These are phyloP conservation scores for Cordylochernes scorpioides DNA, from an alignment of 2,888 invertebrate genomes.

Conservation along the genomic window DNA sequence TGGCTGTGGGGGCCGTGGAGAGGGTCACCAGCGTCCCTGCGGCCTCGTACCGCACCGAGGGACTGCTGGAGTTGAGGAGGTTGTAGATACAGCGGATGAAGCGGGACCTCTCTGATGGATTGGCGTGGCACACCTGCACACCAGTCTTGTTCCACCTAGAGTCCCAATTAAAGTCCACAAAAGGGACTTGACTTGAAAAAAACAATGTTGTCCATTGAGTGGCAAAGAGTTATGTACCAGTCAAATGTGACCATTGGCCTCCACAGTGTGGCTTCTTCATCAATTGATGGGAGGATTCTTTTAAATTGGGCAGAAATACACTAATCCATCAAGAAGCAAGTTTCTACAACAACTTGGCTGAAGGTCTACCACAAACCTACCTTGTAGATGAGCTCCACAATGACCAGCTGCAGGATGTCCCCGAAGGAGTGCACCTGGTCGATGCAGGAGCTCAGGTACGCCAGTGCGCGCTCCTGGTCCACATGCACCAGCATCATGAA, in stretches of 20 bases:
- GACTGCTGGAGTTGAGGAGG: conserved; percentile 66
- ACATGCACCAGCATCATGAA: conserved; percentile 95
- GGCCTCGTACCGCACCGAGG: conserved; percentile 93
- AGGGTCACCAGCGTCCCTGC: conserved; percentile 91
- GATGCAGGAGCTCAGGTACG: conserved; percentile 70
- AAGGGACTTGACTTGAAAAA: no score
- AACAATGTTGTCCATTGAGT: no score
- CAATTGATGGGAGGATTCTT: no score
- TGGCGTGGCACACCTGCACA: conserved; percentile 64
- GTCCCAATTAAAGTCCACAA: no score
- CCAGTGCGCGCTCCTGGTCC: conserved; percentile 72
- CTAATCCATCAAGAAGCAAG: not conserved
- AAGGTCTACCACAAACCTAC: conserved; percentile 29
- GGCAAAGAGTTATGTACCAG: no score
- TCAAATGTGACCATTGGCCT: no score
- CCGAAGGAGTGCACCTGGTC: conserved; percentile 33
- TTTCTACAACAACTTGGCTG: no score
- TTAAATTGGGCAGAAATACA: not conserved
- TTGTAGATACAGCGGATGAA: conserved; percentile 98
- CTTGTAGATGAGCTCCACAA: conserved; percentile 96
- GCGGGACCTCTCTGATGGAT: conserved; percentile 75
- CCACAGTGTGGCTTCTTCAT: no score
- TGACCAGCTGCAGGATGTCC: conserved; percentile 88
- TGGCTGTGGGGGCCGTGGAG: conserved; percentile 88
- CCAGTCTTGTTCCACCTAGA: not conserved